phyloP scores from a whole-genome alignment of 2,888 invertebrate species.

The Fragum sueziense region DNA sequence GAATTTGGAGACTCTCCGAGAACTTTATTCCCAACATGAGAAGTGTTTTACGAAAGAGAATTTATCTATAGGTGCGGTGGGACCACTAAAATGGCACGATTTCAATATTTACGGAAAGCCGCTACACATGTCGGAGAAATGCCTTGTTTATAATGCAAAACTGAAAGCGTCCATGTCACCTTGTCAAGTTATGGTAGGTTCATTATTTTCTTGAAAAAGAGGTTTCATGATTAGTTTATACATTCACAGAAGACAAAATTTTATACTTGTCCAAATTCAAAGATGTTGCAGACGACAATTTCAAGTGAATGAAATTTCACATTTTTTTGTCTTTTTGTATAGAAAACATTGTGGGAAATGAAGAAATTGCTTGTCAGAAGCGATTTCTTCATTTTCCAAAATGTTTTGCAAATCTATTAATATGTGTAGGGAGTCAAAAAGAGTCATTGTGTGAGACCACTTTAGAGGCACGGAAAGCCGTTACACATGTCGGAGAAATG shows the following conservation, averaged over 20 bases:
- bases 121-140: slow-evolving; percentile 73
- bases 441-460: too few species aligned
- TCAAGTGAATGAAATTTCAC: too few species aligned
- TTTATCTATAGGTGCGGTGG: slow-evolving; percentile 61
- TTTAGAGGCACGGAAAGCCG: slow-evolving; percentile 76
- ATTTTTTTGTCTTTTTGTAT: slow-evolving; percentile 7
- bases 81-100: slow-evolving; percentile 74
- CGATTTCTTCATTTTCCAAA: background rate
- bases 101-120: slow-evolving; percentile 76
- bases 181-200: slow-evolving; percentile 75
- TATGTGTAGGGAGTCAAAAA: too few species aligned
- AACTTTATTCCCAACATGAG: slow-evolving; percentile 74
- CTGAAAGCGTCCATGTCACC: slow-evolving; percentile 65
- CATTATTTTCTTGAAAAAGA: too few species aligned
- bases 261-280: too few species aligned
- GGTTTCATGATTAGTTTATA: too few species aligned
- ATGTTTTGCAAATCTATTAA: too few species aligned
- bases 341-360: background rate
- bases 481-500: slow-evolving; percentile 74
- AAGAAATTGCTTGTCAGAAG: background rate
- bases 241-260: too few species aligned
- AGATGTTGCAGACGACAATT: too few species aligned
- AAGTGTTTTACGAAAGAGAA: slow-evolving; percentile 69
- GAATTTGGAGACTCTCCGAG: slow-evolving; percentile 73
- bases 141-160: slow-evolving; percentile 76